Conservation (phyloP, 2,888 invertebrate genomes). For the Dendrolimus houi region DNA sequence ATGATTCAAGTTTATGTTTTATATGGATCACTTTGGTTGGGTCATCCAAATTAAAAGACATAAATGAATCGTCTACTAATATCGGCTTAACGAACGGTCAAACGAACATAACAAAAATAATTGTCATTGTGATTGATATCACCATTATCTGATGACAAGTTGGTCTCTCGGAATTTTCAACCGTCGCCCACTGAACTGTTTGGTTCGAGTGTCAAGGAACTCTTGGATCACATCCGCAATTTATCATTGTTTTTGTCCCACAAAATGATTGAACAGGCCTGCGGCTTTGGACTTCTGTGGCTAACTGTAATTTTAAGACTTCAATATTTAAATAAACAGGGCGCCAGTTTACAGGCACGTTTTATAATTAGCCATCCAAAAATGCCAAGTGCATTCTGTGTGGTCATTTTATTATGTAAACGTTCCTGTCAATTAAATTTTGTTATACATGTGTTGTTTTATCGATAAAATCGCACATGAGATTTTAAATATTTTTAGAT, state of each 20-base stretch:
- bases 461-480: neutral
- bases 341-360: neutral
- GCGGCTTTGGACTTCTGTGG: conserved; percentile 25
- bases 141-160: conserved; percentile 2
- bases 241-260: conserved; percentile 61
- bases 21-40: too few relatives aligned
- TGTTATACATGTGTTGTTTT: neutral
- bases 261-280: conserved; percentile 33
- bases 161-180: conserved; percentile 7
- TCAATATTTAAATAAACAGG: neutral
- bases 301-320: conserved; percentile 45
- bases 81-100: too few relatives aligned
- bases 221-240: conserved; percentile 44
- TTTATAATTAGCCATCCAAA: neutral
- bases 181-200: conserved; percentile 31
- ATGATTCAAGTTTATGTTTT: too few relatives aligned
- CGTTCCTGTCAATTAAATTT: neutral
- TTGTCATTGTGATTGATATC: conserved; percentile 19
- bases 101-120: neutral
- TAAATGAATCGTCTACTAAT: too few relatives aligned
- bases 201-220: conserved; percentile 44
- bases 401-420: neutral
- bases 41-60: too few relatives aligned
- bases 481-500: neutral
- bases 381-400: neutral